Conservation (phyloP, 53 echinoderm and acorn worm species). For the Patiria pectinifera region DNA sequence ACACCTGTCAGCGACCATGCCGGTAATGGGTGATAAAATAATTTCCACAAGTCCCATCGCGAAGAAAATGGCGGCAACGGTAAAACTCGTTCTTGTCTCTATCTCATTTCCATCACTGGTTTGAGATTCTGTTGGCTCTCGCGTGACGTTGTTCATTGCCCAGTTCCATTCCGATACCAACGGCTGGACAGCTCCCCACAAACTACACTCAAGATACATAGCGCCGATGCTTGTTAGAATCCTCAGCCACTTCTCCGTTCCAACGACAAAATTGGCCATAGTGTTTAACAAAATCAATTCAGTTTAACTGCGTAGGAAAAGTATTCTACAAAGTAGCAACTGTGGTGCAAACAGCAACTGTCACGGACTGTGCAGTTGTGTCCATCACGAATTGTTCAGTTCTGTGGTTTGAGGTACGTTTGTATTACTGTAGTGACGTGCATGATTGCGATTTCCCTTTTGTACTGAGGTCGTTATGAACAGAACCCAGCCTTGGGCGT, state of each 20-base stretch:
- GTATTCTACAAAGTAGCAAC: too few relatives aligned
- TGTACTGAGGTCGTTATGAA: too few relatives aligned
- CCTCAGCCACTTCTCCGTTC: conserved; percentile 24
- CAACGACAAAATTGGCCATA: not conserved
- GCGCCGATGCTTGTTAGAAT: conserved; percentile 16
- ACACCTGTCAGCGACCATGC: conserved; percentile 11
- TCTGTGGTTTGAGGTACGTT: too few relatives aligned
- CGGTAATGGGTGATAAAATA: not conserved
- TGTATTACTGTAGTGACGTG: too few relatives aligned
- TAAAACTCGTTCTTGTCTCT: not conserved
- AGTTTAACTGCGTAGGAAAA: too few relatives aligned
- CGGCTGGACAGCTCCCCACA: conserved; percentile 15
- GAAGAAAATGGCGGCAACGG: not conserved
- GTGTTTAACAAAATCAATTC: not conserved
- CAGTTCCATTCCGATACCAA: conserved; percentile 21
- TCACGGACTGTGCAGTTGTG: too few relatives aligned
- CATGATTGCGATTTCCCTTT: too few relatives aligned
- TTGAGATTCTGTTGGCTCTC: not conserved
- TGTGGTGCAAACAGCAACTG: too few relatives aligned
- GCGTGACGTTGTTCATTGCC: not conserved
- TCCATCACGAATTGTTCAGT: too few relatives aligned
- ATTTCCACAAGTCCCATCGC: not conserved
- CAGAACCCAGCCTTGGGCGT: too few relatives aligned
- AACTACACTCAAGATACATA: not conserved
- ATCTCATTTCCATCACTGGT: not conserved